Evolutionary conservation across 2,888 invertebrate genomes (phyloP).

Genomic region (Aquatica leii): DNA sequence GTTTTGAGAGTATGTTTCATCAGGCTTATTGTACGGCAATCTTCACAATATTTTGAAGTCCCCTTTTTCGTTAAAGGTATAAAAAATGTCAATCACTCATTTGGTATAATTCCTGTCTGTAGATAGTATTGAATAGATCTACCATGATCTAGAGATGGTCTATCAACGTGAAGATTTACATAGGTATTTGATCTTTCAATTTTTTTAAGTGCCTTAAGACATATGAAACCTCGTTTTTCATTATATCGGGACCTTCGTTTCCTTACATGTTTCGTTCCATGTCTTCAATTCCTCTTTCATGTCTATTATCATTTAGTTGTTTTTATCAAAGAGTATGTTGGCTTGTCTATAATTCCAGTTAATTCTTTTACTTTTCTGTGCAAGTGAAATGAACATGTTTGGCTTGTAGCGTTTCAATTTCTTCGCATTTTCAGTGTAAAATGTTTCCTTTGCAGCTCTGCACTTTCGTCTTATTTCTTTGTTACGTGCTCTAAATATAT

Average conservation of each 20-base stretch:
- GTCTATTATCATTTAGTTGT: not conserved
- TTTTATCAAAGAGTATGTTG: not conserved
- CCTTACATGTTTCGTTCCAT: not conserved
- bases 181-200: not conserved
- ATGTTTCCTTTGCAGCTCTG: not conserved
- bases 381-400: not conserved
- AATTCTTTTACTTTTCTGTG: not conserved
- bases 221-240: not conserved
- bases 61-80: not conserved
- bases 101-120: not conserved
- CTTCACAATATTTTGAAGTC: not conserved
- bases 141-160: not conserved
- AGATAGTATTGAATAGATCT: not conserved
- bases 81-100: not conserved
- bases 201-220: not conserved
- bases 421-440: not conserved
- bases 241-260: not conserved
- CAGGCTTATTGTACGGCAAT: not conserved
- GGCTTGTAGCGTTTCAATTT: not conserved
- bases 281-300: not conserved
- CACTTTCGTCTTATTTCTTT: not conserved
- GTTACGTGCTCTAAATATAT: too few relatives aligned
- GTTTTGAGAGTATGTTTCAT: not conserved
- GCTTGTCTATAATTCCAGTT: not conserved
- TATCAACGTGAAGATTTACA: not conserved